These are phyloP conservation scores for Chelon auratus DNA, from an alignment of 2,797 vertebrate species.

Conservation along the genomic window DNA sequence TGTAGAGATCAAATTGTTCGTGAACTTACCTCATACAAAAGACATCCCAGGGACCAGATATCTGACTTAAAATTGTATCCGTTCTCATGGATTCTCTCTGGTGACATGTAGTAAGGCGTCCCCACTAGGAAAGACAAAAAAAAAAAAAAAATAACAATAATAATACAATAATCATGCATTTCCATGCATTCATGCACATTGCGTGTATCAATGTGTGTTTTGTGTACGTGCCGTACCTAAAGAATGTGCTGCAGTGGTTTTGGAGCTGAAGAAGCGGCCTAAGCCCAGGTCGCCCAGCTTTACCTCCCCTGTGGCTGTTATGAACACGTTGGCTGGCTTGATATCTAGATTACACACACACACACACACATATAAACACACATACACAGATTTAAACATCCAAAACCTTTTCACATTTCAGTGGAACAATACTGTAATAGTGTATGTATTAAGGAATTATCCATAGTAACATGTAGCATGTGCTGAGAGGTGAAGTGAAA, in stretches of 20 bases:
- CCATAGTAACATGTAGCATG: too few species aligned
- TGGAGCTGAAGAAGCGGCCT: slow-evolving; percentile 96
- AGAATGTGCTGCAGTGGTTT: slow-evolving; percentile 96
- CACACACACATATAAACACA: slow-evolving; percentile 1
- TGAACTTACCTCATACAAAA: slow-evolving; percentile 95
- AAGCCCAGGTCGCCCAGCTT: slow-evolving; percentile 96
- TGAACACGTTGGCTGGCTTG: slow-evolving; percentile 97
- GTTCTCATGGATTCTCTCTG: slow-evolving; percentile 90
- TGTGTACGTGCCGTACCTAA: slow-evolving; percentile 86
- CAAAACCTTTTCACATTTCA: too few species aligned
- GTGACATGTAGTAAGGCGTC: slow-evolving; percentile 94
- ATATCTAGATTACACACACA: slow-evolving; percentile 85
- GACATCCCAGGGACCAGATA: slow-evolving; percentile 96
- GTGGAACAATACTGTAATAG: too few species aligned
- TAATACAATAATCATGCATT: too few species aligned
- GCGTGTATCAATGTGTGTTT: neutral
- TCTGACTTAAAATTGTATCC: slow-evolving; percentile 92
- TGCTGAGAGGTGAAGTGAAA: too few species aligned
- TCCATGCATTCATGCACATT: neutral
- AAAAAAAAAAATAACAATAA: too few species aligned
- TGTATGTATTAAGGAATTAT: too few species aligned
- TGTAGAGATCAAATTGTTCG: too few species aligned
- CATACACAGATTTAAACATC: neutral
- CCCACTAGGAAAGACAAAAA: slow-evolving; percentile 86
- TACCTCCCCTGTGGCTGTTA: slow-evolving; percentile 96